These are phyloP conservation scores for Smutsia gigantea DNA, from an alignment of 2,797 vertebrate species.

Conservation along the genomic window DNA sequence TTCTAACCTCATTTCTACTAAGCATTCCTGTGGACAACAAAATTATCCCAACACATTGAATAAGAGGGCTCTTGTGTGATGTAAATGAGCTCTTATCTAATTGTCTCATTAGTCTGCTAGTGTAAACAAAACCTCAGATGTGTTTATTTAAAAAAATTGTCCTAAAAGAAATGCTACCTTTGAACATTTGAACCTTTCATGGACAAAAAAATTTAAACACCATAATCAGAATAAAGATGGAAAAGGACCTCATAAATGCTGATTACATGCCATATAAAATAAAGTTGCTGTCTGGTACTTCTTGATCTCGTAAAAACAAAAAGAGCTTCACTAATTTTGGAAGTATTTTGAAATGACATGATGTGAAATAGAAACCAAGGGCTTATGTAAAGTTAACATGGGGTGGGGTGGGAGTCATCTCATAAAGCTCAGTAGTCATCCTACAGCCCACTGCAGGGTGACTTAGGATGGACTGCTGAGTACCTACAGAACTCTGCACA, in stretches of 20 bases:
- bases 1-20: background rate
- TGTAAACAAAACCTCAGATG: background rate
- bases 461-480: background rate
- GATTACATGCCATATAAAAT: background rate
- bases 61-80: background rate
- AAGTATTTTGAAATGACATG: background rate
- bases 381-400: background rate
- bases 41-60: background rate
- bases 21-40: background rate
- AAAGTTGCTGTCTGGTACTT: slow-evolving; percentile 1
- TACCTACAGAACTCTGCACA: background rate
- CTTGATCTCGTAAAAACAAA: background rate
- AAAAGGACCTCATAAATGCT: slow-evolving; percentile 3
- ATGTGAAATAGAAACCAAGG: background rate
- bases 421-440: background rate
- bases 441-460: background rate
- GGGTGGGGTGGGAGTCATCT: background rate
- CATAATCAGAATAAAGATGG: background rate
- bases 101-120: background rate
- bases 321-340: background rate
- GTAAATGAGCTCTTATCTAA: background rate
- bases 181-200: background rate
- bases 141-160: background rate
- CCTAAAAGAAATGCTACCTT: slow-evolving; percentile 29
- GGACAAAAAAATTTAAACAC: background rate